phyloP scores from a whole-genome alignment of 2,113 vertebrate genomes.

The Machaerirhynchus nigripectus region DNA sequence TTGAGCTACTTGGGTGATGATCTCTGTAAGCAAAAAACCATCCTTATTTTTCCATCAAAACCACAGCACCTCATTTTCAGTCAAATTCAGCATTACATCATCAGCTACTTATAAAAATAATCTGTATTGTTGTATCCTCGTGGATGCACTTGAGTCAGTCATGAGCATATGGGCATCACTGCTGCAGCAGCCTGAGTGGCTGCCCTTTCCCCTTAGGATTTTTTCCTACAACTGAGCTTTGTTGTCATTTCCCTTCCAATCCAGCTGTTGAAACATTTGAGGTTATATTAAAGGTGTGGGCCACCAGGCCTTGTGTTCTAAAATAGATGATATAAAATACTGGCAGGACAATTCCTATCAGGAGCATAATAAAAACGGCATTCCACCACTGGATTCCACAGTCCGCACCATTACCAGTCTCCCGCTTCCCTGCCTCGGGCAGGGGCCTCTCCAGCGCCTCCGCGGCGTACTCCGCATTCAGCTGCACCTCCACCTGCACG shows the following conservation, averaged over 20 bases:
- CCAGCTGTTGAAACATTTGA: conserved; percentile 5
- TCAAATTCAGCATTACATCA: not conserved
- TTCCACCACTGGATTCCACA: conserved; percentile 96
- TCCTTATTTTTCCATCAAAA: not conserved
- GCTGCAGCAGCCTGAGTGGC: not conserved
- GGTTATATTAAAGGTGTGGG: not conserved
- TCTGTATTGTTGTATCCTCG: not conserved
- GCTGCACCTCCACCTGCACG: conserved; percentile 67
- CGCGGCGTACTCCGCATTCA: not conserved
- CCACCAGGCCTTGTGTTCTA: conserved; percentile 77
- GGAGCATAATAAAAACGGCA: conserved; percentile 88
- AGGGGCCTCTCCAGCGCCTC: not conserved
- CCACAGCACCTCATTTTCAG: not conserved
- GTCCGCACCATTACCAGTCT: conserved; percentile 73
- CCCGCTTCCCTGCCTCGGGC: not conserved
- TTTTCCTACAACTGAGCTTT: not conserved
- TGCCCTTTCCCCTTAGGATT: not conserved
- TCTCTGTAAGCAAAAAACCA: not conserved
- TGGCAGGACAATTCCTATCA: conserved; percentile 88
- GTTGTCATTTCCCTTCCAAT: not conserved
- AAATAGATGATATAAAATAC: conserved; percentile 93
- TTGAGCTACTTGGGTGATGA: not conserved
- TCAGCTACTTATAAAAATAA: not conserved
- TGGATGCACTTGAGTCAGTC: not conserved
- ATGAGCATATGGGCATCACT: accelerated